A percentile compares a stretch with the other conserved stretches of the same genome.
phyloP scores from a whole-genome alignment of 2,888 invertebrate genomes.

The Daptonema setosum region DNA sequence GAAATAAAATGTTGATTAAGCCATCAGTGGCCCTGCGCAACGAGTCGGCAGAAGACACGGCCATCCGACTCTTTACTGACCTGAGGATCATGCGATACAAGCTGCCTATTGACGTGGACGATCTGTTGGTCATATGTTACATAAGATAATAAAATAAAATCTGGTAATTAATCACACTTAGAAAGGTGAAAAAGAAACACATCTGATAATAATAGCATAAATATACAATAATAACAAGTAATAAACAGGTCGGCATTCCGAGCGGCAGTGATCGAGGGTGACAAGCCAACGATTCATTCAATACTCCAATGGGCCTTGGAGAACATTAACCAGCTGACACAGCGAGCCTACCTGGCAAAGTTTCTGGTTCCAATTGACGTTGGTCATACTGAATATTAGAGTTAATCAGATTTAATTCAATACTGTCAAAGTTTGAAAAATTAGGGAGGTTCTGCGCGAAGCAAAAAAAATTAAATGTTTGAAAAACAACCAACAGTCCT shows the following conservation, averaged over 20 bases:
- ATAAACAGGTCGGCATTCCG: constrained; percentile 38
- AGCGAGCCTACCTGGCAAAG: constrained; percentile 59
- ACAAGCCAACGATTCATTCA: constrained; percentile 50
- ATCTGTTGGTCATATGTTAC: constrained; percentile 14
- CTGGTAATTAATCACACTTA: too few species aligned
- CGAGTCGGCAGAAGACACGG: constrained; percentile 52
- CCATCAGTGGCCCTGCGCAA: constrained; percentile 42
- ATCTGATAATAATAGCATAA: too few species aligned
- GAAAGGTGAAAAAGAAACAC: too few species aligned
- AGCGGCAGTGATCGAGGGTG: constrained; percentile 48
- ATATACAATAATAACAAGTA: too few species aligned
- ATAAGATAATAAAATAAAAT: background rate
- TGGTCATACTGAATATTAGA: too few species aligned
- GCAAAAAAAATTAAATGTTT: too few species aligned
- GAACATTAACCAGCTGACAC: constrained; percentile 49
- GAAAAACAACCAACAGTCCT: too few species aligned
- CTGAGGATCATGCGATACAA: constrained; percentile 57
- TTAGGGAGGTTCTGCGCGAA: too few species aligned
- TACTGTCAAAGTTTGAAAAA: too few species aligned
- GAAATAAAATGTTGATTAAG: background rate
- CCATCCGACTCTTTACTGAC: constrained; percentile 45
- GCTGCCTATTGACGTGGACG: constrained; percentile 37
- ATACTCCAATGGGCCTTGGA: constrained; percentile 57
- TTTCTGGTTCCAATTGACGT: constrained; percentile 43
- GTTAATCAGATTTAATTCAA: too few species aligned